phyloP scores from a whole-genome alignment of 2,113 vertebrate genomes.

The Empidonax alnorum region DNA sequence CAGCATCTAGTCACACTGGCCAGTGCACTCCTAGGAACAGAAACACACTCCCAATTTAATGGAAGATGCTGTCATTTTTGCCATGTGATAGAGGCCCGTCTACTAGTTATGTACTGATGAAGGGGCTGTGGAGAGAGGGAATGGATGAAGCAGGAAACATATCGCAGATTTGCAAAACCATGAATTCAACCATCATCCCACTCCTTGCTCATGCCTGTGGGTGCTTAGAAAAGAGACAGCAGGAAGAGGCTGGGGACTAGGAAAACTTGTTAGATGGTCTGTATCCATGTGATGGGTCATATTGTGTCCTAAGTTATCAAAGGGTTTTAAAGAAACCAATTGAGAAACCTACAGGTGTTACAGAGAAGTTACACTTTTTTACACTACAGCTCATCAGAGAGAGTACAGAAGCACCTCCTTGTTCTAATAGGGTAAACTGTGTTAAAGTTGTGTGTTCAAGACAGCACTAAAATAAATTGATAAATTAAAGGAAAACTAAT shows the following conservation, averaged over 20 bases:
- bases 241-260: neutral
- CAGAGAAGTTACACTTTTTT: neutral
- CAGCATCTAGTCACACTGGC: neutral
- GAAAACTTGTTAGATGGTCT: neutral
- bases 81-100: neutral
- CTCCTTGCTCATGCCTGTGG: neutral
- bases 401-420: neutral
- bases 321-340: neutral
- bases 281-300: neutral
- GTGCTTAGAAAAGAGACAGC: neutral
- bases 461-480: neutral
- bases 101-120: neutral
- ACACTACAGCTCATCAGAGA: neutral
- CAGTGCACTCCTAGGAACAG: neutral
- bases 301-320: neutral
- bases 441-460: neutral
- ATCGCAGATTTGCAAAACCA: neutral
- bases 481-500: neutral
- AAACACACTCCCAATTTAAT: neutral
- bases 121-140: neutral
- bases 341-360: neutral
- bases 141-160: neutral
- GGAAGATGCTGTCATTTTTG: neutral
- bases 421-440: neutral
- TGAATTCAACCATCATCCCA: neutral